These are phyloP conservation scores for Drosophila novamexicana DNA, from an alignment of 1,140 invertebrate species.

Conservation along the genomic window DNA sequence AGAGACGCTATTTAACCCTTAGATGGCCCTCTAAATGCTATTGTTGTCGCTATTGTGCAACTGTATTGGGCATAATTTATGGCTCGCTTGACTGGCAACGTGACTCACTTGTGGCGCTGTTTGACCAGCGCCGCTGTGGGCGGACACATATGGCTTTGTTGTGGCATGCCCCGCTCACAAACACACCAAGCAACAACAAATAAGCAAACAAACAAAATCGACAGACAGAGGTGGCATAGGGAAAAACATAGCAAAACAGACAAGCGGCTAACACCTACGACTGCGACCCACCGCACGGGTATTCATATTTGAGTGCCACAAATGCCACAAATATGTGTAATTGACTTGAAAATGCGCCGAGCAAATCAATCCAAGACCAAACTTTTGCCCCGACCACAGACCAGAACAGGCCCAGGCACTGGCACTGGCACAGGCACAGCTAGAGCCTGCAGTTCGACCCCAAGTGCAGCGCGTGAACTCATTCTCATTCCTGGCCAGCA, in stretches of 20 bases:
- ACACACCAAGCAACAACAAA: conserved; percentile 4
- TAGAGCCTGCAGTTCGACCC: conserved; percentile 53
- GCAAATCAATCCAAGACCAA: conserved; percentile 72
- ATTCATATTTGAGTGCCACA: conserved; percentile 77
- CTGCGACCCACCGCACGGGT: conserved; percentile 72
- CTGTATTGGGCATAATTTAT: conserved; percentile 64
- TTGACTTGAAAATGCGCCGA: conserved; percentile 79
- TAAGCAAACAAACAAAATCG: conserved; percentile 32
- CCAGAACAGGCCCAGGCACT: conserved; percentile 1
- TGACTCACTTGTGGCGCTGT: conserved; percentile 71
- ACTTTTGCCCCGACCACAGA: conserved; percentile 6
- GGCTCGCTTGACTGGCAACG: conserved; percentile 60
- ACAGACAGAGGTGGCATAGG: conserved; percentile 24
- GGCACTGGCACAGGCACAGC: conserved; percentile 13
- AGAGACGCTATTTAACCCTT: conserved; percentile 58
- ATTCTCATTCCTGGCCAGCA: conserved; percentile 70
- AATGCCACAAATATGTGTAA: conserved; percentile 82
- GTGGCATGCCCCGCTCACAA: conserved; percentile 67
- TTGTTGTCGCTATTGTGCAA: conserved; percentile 42
- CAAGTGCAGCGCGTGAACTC: conserved; percentile 80
- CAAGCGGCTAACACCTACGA: conserved; percentile 72
- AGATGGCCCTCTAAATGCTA: conserved; percentile 44
- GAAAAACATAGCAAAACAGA: conserved; percentile 63
- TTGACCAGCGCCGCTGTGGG: conserved; percentile 58
- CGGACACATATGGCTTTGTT: conserved; percentile 72